These are phyloP conservation scores for Phodopus roborovskii DNA, from an alignment of 2,113 vertebrate species.

Conservation along the genomic window DNA sequence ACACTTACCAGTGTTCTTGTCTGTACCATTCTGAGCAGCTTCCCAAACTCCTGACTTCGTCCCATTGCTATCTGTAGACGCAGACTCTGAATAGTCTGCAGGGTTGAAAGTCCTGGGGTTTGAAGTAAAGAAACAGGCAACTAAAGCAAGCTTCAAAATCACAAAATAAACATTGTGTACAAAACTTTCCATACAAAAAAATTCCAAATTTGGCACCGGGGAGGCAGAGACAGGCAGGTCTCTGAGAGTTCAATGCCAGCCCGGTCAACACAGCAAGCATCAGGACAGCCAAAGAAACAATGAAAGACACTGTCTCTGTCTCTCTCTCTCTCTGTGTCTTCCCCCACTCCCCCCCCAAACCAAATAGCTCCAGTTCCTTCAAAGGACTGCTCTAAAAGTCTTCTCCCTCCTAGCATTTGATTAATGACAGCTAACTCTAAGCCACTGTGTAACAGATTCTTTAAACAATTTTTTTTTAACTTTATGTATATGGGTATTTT, in stretches of 20 bases:
- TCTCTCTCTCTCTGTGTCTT: too few relatives aligned
- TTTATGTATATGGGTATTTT: not conserved
- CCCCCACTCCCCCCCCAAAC: too few relatives aligned
- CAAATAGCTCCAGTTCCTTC: not conserved
- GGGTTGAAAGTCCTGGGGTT: conserved; percentile 94
- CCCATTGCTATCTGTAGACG: conserved; percentile 86
- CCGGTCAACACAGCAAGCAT: not conserved
- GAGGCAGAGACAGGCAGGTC: not conserved
- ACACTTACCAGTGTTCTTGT: conserved; percentile 92
- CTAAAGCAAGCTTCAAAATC: conserved; percentile 66
- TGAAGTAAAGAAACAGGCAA: conserved; percentile 76
- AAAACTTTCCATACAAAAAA: not conserved
- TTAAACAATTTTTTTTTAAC: not conserved
- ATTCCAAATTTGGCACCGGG: not conserved
- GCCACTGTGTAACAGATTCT: not conserved
- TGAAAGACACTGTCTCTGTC: not conserved
- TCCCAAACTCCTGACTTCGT: conserved; percentile 92
- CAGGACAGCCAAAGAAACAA: not conserved
- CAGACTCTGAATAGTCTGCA: conserved; percentile 92
- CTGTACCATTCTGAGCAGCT: conserved; percentile 88
- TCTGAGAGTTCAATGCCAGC: not conserved
- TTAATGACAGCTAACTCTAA: not conserved
- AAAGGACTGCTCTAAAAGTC: not conserved
- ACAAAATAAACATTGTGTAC: conserved; percentile 32
- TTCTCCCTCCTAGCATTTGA: not conserved